Conservation (phyloP, 1,140 invertebrate species). For the Hylaeus anthracinus region DNA sequence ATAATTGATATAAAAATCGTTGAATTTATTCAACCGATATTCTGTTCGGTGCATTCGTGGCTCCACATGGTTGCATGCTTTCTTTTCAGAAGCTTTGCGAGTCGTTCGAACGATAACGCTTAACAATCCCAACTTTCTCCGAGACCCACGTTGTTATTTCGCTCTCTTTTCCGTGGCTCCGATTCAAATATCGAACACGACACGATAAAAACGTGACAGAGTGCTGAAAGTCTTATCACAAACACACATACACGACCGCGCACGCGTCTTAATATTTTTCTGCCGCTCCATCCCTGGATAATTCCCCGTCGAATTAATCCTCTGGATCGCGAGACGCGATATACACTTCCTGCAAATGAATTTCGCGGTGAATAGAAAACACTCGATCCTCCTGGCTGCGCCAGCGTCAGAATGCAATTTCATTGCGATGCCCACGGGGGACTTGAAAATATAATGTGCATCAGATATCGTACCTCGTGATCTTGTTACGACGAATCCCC, state of each 20-base stretch:
- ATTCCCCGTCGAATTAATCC: conserved; percentile 34
- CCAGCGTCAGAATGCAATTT: conserved; percentile 32
- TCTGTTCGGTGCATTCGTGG: too few species aligned
- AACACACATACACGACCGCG: background rate
- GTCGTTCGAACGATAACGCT: background rate
- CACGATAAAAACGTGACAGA: background rate
- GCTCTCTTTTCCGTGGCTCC: background rate
- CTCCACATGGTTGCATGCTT: too few species aligned
- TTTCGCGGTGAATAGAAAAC: conserved; percentile 41
- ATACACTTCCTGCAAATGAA: conserved; percentile 28
- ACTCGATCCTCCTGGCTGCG: conserved; percentile 3
- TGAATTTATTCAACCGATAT: too few species aligned
- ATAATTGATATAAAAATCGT: too few species aligned
- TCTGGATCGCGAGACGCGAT: conserved; percentile 18
- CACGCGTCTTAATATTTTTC: conserved; percentile 23
- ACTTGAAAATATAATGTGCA: conserved; percentile 31
- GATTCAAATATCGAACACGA: background rate
- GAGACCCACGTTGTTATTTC: background rate
- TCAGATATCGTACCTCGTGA: conserved; percentile 30
- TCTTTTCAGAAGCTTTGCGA: background rate
- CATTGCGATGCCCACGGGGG: conserved; percentile 23
- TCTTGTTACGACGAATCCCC: conserved; percentile 14
- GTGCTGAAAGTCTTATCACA: background rate
- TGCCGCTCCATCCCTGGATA: background rate
- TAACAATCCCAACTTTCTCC: background rate